Percentiles rank a stretch among this genome's conserved stretches.
Conservation (phyloP, 2,888 invertebrate species). For the Drosophila algonquin region DNA sequence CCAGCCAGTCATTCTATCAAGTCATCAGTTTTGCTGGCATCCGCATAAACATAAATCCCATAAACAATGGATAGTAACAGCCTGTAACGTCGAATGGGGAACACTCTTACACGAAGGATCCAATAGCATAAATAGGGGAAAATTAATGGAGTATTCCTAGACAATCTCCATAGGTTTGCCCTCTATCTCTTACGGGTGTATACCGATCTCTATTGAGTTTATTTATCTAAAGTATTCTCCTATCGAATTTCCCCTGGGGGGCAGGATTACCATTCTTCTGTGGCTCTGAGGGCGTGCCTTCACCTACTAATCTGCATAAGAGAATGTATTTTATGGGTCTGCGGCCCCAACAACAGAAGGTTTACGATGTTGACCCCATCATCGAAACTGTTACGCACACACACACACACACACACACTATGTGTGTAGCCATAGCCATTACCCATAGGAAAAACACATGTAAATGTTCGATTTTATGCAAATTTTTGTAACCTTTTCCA, state of each 20-base stretch:
- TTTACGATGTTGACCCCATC: slow-evolving; percentile 35
- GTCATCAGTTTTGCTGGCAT: slow-evolving; percentile 53
- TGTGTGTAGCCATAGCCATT: background rate
- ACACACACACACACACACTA: slow-evolving; percentile 13
- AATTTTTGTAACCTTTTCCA: slow-evolving; percentile 70
- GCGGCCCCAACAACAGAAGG: background rate
- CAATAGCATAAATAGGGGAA: background rate
- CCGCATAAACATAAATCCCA: slow-evolving; percentile 53
- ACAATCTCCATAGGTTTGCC: background rate
- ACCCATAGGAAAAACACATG: slow-evolving; percentile 20
- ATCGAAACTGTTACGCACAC: slow-evolving; percentile 36
- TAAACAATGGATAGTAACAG: slow-evolving; percentile 47
- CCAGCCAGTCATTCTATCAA: slow-evolving; percentile 46
- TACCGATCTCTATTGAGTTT: background rate
- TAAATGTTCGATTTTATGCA: slow-evolving; percentile 71
- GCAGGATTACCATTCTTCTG: background rate
- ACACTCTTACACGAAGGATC: slow-evolving; percentile 13
- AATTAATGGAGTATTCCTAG: background rate
- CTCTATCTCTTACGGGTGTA: background rate
- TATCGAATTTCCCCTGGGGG: background rate
- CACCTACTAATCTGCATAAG: background rate
- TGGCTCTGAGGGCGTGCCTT: background rate
- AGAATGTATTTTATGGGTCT: slow-evolving; percentile 27
- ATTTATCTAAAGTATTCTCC: background rate
- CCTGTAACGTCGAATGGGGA: slow-evolving; percentile 20